phyloP scores from a whole-genome alignment of 2,797 vertebrate species.

The Eptatretus atami region DNA sequence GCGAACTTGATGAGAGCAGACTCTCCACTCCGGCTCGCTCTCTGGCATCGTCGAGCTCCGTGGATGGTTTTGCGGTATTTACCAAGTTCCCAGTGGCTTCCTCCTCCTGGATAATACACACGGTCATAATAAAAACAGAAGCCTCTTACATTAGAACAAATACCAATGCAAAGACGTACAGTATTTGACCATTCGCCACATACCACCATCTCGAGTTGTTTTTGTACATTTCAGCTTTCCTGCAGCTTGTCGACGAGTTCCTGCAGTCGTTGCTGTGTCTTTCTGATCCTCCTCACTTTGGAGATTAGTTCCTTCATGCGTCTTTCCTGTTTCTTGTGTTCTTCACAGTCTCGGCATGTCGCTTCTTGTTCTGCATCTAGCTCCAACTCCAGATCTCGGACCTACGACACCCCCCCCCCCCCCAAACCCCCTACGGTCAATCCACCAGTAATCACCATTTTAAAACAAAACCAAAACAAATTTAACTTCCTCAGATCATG shows the following conservation, averaged over 20 bases:
- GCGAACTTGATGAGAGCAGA: conserved; percentile 1
- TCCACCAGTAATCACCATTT: no score
- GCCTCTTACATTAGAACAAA: no score
- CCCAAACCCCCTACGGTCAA: no score
- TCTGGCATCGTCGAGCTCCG: background rate
- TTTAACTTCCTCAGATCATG: no score
- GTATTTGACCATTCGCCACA: no score
- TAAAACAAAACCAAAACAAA: no score
- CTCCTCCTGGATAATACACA: background rate
- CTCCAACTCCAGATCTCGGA: conserved; percentile 19
- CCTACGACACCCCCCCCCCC: conserved; percentile 10
- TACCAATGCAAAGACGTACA: no score
- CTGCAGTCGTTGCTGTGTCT: conserved; percentile 21
- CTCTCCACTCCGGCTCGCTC: background rate
- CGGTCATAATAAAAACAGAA: background rate
- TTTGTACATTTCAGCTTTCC: conserved; percentile 24
- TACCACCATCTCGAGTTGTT: conserved; percentile 17
- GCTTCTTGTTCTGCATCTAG: conserved; percentile 22
- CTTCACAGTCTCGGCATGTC: conserved; percentile 16
- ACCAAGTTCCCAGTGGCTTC: background rate
- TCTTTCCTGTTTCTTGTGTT: conserved; percentile 17
- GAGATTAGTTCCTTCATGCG: conserved; percentile 20
- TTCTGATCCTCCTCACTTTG: conserved; percentile 24
- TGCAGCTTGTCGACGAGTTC: conserved; percentile 23
- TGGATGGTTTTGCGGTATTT: conserved; percentile 2